Percentiles rank a stretch among this genome's conserved stretches.
Evolutionary conservation across 2,113 vertebrate species (phyloP).

Genomic region (Pluvialis apricaria): DNA sequence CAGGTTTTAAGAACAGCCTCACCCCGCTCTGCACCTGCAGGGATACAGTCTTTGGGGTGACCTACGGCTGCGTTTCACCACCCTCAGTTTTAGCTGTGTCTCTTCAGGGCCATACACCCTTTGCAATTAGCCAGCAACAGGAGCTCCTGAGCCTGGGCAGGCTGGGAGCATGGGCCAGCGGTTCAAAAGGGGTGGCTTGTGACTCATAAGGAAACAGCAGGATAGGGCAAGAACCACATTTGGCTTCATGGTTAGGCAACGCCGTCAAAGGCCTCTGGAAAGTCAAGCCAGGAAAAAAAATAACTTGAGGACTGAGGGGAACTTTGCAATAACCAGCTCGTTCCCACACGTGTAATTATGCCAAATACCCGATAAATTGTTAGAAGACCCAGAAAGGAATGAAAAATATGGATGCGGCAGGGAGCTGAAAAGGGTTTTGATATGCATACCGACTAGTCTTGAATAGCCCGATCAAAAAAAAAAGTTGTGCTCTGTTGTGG

Average conservation of each 20-base stretch:
- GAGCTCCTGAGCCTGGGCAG: background rate
- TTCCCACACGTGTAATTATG: background rate
- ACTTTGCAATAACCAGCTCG: background rate
- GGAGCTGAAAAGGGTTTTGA: background rate
- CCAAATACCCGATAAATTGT: background rate
- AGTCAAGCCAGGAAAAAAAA: background rate
- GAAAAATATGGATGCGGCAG: background rate
- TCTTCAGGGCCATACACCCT: background rate
- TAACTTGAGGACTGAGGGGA: background rate
- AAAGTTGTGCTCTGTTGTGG: background rate
- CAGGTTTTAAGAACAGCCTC: background rate
- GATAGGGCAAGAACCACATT: background rate
- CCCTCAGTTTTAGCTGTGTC: background rate
- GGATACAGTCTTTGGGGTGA: background rate
- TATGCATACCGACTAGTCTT: background rate
- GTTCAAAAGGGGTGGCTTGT: background rate
- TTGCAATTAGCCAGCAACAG: background rate
- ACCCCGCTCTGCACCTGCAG: background rate
- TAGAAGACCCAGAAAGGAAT: background rate
- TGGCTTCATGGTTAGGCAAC: background rate
- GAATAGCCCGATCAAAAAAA: background rate
- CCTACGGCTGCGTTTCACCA: rapidly evolving
- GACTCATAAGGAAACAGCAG: background rate
- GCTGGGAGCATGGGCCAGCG: background rate
- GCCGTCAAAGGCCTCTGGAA: background rate